Evolutionary conservation across 92 coral and sea anemone genomes (phyloP).

Genomic region (Paramuricea clavata): DNA sequence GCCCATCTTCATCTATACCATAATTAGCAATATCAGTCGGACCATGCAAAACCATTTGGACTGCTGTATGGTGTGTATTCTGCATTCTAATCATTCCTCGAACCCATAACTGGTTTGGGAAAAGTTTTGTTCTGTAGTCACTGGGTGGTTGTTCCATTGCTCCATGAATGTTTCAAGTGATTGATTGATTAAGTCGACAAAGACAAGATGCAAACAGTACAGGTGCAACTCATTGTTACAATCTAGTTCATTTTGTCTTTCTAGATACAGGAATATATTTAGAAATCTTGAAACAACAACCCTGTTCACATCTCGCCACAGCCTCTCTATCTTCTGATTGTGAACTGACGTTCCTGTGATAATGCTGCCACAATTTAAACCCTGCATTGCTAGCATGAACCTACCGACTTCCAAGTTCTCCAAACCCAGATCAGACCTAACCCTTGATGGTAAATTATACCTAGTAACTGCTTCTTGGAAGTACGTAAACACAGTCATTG

Average conservation of each 20-base stretch:
- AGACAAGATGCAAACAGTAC: slow-evolving; percentile 1
- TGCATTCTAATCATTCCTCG: slow-evolving; percentile 9
- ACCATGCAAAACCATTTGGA: slow-evolving; percentile 2
- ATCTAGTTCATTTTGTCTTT: slow-evolving; percentile 18
- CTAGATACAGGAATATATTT: slow-evolving; percentile 13
- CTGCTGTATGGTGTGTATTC: not conserved
- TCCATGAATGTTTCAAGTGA: not conserved
- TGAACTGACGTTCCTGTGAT: slow-evolving; percentile 22
- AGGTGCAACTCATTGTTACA: slow-evolving; percentile 2
- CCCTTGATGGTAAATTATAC: slow-evolving; percentile 16
- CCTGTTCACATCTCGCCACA: slow-evolving; percentile 22
- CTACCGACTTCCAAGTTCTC: slow-evolving; percentile 15
- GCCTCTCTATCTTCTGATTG: slow-evolving; percentile 2
- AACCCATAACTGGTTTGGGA: not conserved
- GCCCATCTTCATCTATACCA: slow-evolving; percentile 6
- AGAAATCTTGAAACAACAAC: not conserved
- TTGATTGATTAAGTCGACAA: not conserved
- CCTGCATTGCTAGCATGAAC: slow-evolving; percentile 8
- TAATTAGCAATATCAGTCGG: not conserved
- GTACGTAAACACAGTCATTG: not conserved
- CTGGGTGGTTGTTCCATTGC: slow-evolving; percentile 31
- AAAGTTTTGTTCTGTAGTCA: slow-evolving; percentile 14
- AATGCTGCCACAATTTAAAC: slow-evolving; percentile 18
- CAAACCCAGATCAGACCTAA: slow-evolving; percentile 14
- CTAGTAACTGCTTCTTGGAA: slow-evolving; percentile 1